Evolutionary conservation across 92 coral and sea anemone species (phyloP).

Genomic region (Porites cylindrica): DNA sequence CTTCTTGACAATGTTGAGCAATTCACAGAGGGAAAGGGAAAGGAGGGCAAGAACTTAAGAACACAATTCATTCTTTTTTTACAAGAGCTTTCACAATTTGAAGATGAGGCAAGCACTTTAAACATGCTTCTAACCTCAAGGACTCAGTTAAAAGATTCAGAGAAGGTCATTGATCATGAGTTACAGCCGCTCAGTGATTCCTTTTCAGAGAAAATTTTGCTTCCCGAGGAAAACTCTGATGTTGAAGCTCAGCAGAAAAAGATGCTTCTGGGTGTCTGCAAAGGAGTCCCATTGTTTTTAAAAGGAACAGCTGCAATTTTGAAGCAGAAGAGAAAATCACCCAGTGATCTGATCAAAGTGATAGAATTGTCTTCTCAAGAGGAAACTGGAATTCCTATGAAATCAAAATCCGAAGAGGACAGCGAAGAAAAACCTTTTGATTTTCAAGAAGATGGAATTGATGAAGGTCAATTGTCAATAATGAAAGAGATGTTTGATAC

Average conservation of each 20-base stretch:
- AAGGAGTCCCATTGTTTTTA: constrained; percentile 17
- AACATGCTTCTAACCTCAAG: constrained; percentile 70
- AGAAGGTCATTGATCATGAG: background rate
- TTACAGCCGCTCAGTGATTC: background rate
- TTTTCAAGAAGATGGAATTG: constrained; percentile 17
- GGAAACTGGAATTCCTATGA: background rate
- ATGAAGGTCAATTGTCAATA: constrained; percentile 15
- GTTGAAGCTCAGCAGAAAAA: background rate
- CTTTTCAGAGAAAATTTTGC: constrained; percentile 16
- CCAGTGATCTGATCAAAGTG: constrained; percentile 5
- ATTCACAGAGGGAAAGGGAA: constrained; percentile 8
- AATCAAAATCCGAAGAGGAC: background rate
- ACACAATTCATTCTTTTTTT: constrained; percentile 5
- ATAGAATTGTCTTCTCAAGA: background rate
- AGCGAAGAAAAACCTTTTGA: constrained; percentile 16
- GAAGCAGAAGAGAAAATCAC: background rate
- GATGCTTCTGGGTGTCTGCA: constrained; percentile 2
- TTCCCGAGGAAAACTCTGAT: background rate
- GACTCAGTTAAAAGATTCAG: constrained; percentile 26
- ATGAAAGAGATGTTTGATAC: constrained; percentile 63
- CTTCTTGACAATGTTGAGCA: constrained; percentile 77
- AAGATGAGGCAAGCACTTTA: background rate
- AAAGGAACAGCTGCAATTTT: constrained; percentile 22
- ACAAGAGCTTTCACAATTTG: background rate
- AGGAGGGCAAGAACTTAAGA: constrained; percentile 17